A percentile compares a stretch with the other conserved stretches of the same genome.
phyloP scores from a whole-genome alignment of 2,113 vertebrate genomes.

The Alethe castanea region DNA sequence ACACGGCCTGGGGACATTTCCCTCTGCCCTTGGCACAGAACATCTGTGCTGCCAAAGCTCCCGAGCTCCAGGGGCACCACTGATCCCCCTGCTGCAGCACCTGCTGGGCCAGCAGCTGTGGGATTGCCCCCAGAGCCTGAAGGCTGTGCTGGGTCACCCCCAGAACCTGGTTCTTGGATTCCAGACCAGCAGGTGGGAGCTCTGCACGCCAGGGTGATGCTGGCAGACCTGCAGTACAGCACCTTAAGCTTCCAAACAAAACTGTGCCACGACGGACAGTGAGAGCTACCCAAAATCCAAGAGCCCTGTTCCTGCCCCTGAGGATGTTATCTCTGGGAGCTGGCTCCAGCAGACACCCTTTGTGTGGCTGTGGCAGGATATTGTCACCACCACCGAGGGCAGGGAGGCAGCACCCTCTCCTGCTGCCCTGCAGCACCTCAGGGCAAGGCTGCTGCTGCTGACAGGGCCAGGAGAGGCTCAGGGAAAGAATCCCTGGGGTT shows the following conservation, averaged over 20 bases:
- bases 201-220: fast-evolving
- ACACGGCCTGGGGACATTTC: too few species aligned
- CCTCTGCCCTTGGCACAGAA: too few species aligned
- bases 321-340: fast-evolving
- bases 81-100: too few species aligned
- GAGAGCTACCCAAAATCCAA: fast-evolving
- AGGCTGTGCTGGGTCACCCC: too few species aligned
- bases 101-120: too few species aligned
- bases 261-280: fast-evolving
- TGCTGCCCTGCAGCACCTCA: not conserved
- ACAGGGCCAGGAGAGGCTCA: not conserved
- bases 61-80: too few species aligned
- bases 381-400: fast-evolving
- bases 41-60: too few species aligned
- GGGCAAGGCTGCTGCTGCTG: fast-evolving
- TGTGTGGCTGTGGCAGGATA: fast-evolving
- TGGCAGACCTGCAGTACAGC: not conserved
- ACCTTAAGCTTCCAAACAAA: not conserved
- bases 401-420: fast-evolving
- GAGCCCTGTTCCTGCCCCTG: fast-evolving
- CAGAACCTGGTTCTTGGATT: too few species aligned
- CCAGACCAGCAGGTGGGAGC: too few species aligned
- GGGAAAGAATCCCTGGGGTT: not conserved
- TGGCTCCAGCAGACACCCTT: not conserved
- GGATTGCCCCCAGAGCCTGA: too few species aligned